Conservation (phyloP, 2,113 vertebrate species). For the Gavialis gangeticus region DNA sequence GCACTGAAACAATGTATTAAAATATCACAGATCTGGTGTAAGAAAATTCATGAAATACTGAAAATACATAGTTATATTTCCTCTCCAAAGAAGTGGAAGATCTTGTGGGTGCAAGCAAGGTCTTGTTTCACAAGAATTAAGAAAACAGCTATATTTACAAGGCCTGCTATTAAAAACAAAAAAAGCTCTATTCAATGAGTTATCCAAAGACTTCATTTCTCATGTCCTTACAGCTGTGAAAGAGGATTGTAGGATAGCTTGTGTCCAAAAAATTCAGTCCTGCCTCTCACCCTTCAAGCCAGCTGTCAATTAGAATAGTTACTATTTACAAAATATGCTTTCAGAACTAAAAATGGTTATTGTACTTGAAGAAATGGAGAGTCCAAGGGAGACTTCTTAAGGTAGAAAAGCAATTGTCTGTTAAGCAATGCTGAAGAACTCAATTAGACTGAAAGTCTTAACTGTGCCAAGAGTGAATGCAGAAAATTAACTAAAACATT, state of each 20-base stretch:
- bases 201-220: background rate
- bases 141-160: background rate
- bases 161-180: background rate
- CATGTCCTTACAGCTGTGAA: background rate
- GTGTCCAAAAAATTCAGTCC: background rate
- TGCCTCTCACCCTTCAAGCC: background rate
- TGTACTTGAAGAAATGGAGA: background rate
- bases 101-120: background rate
- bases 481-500: conserved; percentile 13
- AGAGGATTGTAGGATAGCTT: background rate
- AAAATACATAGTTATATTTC: background rate
- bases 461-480: background rate
- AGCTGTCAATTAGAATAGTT: background rate
- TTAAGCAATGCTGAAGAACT: conserved; percentile 1
- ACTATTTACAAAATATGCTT: background rate
- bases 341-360: background rate
- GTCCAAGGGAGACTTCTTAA: background rate
- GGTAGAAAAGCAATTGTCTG: background rate
- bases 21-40: background rate
- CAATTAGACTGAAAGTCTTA: conserved; percentile 39
- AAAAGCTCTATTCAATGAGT: background rate
- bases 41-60: background rate
- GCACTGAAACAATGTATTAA: background rate
- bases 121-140: background rate
- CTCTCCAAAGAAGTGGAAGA: background rate